Evolutionary conservation across 2,888 invertebrate species (phyloP), one percentile per base, ranked within the genome.

Genomic region (Limnephilus lunatus): DNA sequence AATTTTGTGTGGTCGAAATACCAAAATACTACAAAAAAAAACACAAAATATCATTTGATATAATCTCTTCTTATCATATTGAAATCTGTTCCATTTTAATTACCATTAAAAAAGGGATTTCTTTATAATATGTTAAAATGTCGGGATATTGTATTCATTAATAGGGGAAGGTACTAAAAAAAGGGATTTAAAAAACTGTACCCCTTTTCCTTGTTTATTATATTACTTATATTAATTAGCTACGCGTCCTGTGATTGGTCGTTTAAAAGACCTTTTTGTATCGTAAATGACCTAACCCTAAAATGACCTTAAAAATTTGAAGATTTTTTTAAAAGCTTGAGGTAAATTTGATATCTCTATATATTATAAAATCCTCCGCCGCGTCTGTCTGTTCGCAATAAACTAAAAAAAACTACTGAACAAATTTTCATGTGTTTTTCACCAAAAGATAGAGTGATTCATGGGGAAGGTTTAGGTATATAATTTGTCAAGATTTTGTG

Each of bases 151-250:
- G 68, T 25, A n/a, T 68, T 68, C 68, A 68, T 68, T 68, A 68
- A 19, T 19, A 68, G 68, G 68, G 19, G 68, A 68, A 68, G 68
- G 7, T 25, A 5, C 19, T 53, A 68, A n/a, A 15, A 68, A 68
- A n/a, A 68, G 68, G 7, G 2, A n/a, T n/a, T 53, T 15, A 68
- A 68, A 68, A 68, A 68, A 68, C 9, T 19, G 25, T 9, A 83
- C 14, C 83, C 83, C 83, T 35, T 15, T 32, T 35, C 15, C 35
- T 39, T 83, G 35, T 35, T 25, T 35, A 83, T 35, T 83, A 9
- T 9, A 83, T 83, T 83, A 32, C 44, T 44, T 44, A 44, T 15
- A 35, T 83, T 83, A 83, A 83, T 83, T 83, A 83, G 83, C 25
- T 83, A 32, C 11, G 35, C 35, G 35, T 39, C 25, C 83, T 31